phyloP scores from a whole-genome alignment of 2,888 invertebrate species.

The Anorthoa munda region DNA sequence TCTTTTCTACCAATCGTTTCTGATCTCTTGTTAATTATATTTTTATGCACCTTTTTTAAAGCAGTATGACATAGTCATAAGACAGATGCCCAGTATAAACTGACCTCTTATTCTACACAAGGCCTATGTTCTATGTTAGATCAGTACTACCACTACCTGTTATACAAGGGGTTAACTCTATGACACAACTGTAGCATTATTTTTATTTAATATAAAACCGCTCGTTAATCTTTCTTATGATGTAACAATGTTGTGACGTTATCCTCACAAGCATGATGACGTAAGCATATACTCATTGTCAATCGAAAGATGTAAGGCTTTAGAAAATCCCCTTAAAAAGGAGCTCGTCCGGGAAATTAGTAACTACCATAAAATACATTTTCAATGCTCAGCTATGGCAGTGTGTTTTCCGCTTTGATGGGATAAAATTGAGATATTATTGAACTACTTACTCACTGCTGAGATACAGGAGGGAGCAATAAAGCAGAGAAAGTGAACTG shows the following conservation, averaged over 20 bases:
- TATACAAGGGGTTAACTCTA: not conserved
- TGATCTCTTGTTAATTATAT: too few species aligned
- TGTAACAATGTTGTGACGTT: conserved; percentile 3
- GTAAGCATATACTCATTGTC: not conserved
- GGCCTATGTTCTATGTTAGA: not conserved
- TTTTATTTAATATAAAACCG: conserved; percentile 14
- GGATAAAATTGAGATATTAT: too few species aligned
- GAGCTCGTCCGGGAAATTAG: too few species aligned
- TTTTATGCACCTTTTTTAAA: too few species aligned
- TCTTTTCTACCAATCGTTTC: too few species aligned
- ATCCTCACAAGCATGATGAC: conserved; percentile 16
- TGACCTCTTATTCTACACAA: not conserved
- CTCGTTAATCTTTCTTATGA: conserved; percentile 28
- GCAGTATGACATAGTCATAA: not conserved
- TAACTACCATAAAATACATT: not conserved
- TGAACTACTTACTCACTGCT: too few species aligned
- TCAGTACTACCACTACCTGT: not conserved
- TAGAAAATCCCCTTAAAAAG: not conserved
- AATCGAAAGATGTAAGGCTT: not conserved
- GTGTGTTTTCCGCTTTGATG: too few species aligned
- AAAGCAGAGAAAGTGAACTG: too few species aligned
- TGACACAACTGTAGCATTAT: conserved; percentile 12
- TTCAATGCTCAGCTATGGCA: too few species aligned
- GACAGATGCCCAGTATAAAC: not conserved
- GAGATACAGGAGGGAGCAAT: too few species aligned